Conservation (phyloP, 1,140 invertebrate species). For the Gryon sp. region DNA sequence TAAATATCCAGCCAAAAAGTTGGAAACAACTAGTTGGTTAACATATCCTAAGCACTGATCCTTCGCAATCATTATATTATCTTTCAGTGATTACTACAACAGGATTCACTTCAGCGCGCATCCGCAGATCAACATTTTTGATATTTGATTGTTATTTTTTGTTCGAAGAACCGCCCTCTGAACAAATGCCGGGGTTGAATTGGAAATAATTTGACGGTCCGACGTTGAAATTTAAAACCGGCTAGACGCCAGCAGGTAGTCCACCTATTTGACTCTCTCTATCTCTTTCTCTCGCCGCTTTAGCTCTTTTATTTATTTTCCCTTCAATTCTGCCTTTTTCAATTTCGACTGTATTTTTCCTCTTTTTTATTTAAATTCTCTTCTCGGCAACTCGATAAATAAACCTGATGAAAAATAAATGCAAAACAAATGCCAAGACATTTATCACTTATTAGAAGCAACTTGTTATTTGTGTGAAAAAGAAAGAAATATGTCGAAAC, state of each 20-base stretch:
- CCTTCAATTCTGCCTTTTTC: no score
- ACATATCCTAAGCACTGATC: no score
- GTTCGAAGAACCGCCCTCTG: constrained; percentile 30
- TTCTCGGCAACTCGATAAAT: no score
- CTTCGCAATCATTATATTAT: no score
- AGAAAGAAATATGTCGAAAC: constrained; percentile 14
- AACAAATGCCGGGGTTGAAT: constrained; percentile 24
- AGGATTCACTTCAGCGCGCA: constrained; percentile 23
- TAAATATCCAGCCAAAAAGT: no score
- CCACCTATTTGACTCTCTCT: constrained; percentile 7
- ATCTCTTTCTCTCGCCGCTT: background rate
- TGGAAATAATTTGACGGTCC: constrained; percentile 26
- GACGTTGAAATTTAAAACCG: constrained; percentile 50
- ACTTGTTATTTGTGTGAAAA: background rate
- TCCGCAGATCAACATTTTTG: constrained; percentile 15
- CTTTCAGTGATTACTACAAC: constrained; percentile 2
- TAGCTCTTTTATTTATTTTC: background rate
- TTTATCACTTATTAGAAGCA: no score
- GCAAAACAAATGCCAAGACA: no score
- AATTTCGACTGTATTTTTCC: no score
- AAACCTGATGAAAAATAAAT: no score
- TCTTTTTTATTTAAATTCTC: background rate
- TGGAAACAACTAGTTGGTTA: no score
- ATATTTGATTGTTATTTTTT: constrained; percentile 21
- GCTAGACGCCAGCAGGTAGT: constrained; percentile 55